Evolutionary conservation across 2,113 vertebrate genomes (phyloP).

Genomic region (Trogon surrucura): DNA sequence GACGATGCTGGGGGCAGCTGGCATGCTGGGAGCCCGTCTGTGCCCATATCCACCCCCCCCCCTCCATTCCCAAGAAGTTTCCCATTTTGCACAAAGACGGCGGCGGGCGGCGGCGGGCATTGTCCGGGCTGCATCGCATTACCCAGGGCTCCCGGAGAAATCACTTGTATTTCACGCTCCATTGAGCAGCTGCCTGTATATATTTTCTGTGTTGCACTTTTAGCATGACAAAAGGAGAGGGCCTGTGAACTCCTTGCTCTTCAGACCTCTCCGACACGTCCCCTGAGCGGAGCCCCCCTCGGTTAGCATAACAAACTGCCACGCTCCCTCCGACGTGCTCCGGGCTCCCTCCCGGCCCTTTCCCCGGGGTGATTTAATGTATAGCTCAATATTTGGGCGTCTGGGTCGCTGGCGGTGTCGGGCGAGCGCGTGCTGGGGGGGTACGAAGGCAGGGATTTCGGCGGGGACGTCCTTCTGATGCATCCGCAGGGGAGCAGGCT

Average conservation of each 20-base stretch:
- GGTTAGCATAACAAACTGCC: constrained; percentile 63
- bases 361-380: background rate
- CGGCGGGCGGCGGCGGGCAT: background rate
- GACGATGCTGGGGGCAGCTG: background rate
- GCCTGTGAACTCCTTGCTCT: constrained; percentile 71
- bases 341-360: background rate
- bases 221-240: constrained; percentile 69
- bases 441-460: background rate
- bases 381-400: constrained; percentile 15
- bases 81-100: constrained; percentile 36
- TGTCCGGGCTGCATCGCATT: constrained; percentile 53
- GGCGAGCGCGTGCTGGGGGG: background rate
- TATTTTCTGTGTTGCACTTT: constrained; percentile 53
- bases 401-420: background rate
- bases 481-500: accelerated
- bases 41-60: background rate
- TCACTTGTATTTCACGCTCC: constrained; percentile 56
- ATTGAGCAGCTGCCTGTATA: constrained; percentile 62
- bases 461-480: accelerated
- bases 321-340: background rate
- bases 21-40: background rate
- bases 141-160: constrained; percentile 15
- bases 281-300: constrained; percentile 44
- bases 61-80: background rate
- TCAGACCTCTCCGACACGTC: constrained; percentile 60